These are phyloP conservation scores for Labia minor DNA, from an alignment of 2,888 invertebrate species.

Conservation along the genomic window DNA sequence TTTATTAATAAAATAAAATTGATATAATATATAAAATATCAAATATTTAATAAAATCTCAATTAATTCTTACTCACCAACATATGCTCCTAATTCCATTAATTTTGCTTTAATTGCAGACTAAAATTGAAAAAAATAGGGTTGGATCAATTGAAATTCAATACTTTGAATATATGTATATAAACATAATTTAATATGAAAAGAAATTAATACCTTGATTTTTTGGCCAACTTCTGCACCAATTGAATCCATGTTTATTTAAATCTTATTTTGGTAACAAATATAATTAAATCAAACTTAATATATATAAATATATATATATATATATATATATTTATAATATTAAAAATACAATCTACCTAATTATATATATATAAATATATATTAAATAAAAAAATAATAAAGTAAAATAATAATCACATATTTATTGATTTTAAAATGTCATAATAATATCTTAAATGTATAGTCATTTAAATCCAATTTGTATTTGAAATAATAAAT, in stretches of 20 bases:
- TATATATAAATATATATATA: no score
- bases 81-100: slow-evolving; percentile 86
- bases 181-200: slow-evolving; percentile 18
- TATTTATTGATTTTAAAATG: no score
- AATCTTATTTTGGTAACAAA: neutral
- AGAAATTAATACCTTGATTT: slow-evolving; percentile 60
- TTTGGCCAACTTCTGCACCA: slow-evolving; percentile 76
- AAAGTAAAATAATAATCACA: no score
- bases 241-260: slow-evolving; percentile 55
- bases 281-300: no score
- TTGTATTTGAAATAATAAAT: no score
- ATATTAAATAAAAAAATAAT: no score
- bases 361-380: no score
- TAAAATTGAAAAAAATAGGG: slow-evolving; percentile 38
- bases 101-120: slow-evolving; percentile 92
- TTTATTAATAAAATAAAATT: slow-evolving; percentile 16
- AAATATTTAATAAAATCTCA: neutral
- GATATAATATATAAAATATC: neutral
- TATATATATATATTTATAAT: no score
- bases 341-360: no score
- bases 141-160: slow-evolving; percentile 19
- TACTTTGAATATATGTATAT: slow-evolving; percentile 17
- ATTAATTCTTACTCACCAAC: slow-evolving; percentile 54
- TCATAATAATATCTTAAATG: no score
- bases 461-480: no score